Conservation (phyloP, 2,113 vertebrate species). For the Callionymus lyra region DNA sequence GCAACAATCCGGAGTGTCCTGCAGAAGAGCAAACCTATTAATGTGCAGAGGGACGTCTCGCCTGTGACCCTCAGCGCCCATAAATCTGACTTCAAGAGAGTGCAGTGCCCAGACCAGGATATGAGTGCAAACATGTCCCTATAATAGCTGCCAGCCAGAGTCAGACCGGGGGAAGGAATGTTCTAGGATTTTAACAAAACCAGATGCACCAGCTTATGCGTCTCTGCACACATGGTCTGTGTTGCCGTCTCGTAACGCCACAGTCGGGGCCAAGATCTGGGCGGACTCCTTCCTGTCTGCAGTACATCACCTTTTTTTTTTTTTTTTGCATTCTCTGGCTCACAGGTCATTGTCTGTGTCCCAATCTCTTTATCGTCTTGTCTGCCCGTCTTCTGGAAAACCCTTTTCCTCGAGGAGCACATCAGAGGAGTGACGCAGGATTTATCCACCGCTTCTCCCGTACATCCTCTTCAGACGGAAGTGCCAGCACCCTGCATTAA, state of each 20-base stretch:
- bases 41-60: constrained; percentile 25
- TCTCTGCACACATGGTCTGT: constrained; percentile 30
- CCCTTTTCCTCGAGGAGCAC: constrained; percentile 15
- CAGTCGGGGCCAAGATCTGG: constrained; percentile 35
- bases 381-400: constrained; percentile 25
- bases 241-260: constrained; percentile 19
- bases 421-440: constrained; percentile 23
- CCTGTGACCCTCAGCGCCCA: constrained; percentile 30
- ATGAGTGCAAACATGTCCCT: constrained; percentile 54
- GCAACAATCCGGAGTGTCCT: constrained; percentile 10
- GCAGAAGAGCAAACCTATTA: constrained; percentile 7
- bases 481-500: constrained; percentile 41
- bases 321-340: constrained; percentile 22
- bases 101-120: constrained; percentile 56
- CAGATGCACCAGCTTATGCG: constrained; percentile 56
- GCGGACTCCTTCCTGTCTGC: constrained; percentile 17
- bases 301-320: constrained; percentile 17
- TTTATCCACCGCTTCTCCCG: constrained; percentile 41
- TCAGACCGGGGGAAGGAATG: constrained; percentile 62
- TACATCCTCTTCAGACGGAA: constrained; percentile 45
- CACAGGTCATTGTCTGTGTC: constrained; percentile 17
- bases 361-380: constrained; percentile 46
- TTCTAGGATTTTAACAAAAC: constrained; percentile 62
- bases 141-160: constrained; percentile 59
- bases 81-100: constrained; percentile 56